A percentile compares a stretch with the other conserved stretches of the same genome.
phyloP scores from a whole-genome alignment of 2,888 invertebrate genomes.

The Drosophila barbarae region DNA sequence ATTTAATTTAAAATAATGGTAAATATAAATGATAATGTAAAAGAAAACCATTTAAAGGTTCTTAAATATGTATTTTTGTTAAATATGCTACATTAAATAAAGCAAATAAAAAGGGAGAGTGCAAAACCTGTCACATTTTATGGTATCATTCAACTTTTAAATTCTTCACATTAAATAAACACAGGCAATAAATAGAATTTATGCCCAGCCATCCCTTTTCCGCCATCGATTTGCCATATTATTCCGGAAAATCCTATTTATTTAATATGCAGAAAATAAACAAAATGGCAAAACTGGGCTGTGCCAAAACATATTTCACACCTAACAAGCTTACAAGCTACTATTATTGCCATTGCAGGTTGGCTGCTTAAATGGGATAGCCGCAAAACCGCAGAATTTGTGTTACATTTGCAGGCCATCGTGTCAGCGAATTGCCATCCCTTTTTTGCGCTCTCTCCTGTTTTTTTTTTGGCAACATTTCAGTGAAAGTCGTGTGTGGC shows the following conservation, averaged over 20 bases:
- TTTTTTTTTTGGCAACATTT: conserved; percentile 53
- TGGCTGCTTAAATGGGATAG: conserved; percentile 55
- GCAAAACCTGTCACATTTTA: background rate
- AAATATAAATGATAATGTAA: background rate
- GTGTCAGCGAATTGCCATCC: conserved; percentile 33
- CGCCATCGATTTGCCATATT: conserved; percentile 19
- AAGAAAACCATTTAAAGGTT: background rate
- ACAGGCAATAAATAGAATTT: conserved; percentile 7
- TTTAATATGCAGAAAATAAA: conserved; percentile 47
- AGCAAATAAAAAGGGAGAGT: background rate
- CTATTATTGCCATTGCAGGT: conserved; percentile 34
- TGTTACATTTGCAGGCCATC: conserved; percentile 55
- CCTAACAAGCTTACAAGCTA: conserved; percentile 57
- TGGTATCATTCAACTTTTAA: conserved; percentile 4
- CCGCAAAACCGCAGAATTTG: conserved; percentile 67
- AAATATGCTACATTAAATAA: background rate
- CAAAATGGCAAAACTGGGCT: conserved; percentile 25
- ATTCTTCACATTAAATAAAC: background rate
- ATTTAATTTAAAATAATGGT: background rate
- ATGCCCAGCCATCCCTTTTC: background rate
- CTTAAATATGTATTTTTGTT: background rate
- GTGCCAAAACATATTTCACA: conserved; percentile 54
- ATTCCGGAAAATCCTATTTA: conserved; percentile 35
- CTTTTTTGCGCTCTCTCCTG: background rate
- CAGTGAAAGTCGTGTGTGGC: conserved; percentile 24